Conservation (phyloP, 2,888 invertebrate species). For the Tenthredo mesomela region DNA sequence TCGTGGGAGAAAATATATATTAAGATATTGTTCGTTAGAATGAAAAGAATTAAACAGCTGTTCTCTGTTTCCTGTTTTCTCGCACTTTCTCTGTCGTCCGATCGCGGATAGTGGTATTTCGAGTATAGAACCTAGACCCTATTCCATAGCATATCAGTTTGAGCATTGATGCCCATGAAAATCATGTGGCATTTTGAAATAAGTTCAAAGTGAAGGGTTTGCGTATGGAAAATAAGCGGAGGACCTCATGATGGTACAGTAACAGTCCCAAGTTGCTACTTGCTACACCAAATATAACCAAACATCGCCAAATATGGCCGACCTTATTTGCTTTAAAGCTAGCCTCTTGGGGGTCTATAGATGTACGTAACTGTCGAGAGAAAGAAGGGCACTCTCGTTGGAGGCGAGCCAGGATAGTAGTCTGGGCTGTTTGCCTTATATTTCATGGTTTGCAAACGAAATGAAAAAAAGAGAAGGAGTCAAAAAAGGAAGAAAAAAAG, state of each 20-base stretch:
- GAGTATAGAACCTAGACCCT: not conserved
- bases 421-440: slow-evolving; percentile 50
- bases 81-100: not conserved
- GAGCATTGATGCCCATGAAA: not conserved
- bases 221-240: not conserved
- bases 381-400: slow-evolving; percentile 39
- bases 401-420: slow-evolving; percentile 45
- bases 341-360: slow-evolving; percentile 38
- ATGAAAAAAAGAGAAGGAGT: not conserved
- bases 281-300: slow-evolving; percentile 40
- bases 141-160: not conserved
- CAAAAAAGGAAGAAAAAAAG: not conserved
- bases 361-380: not conserved
- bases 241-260: not conserved
- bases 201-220: not conserved
- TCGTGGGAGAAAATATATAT: not conserved
- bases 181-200: not conserved
- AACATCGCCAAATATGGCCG: slow-evolving; percentile 50
- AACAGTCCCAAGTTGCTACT: slow-evolving; percentile 23
- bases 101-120: not conserved
- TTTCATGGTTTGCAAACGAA: slow-evolving; percentile 41
- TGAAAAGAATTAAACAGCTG: not conserved
- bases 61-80: slow-evolving; percentile 18
- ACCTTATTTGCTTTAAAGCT: slow-evolving; percentile 48
- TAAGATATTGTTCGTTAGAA: not conserved